Evolutionary conservation across 2,888 invertebrate species (phyloP).

Genomic region (Metalampra italica): DNA sequence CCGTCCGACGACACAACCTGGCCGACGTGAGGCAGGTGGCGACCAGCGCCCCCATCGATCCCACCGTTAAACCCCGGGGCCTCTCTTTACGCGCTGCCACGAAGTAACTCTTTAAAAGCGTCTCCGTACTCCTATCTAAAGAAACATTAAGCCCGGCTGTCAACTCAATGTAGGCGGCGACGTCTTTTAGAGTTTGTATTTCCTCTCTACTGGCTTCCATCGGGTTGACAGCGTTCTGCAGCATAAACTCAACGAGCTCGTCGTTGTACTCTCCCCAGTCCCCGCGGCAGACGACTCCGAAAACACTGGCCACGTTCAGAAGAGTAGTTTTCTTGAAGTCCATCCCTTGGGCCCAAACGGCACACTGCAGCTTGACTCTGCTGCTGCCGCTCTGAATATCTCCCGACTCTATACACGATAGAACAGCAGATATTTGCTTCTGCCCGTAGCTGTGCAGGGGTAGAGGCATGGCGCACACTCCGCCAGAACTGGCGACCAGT

Average conservation of each 20-base stretch:
- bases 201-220: conserved; percentile 34
- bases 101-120: conserved; percentile 53
- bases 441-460: conserved; percentile 57
- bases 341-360: conserved; percentile 64
- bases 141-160: conserved; percentile 49
- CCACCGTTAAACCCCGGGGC: conserved; percentile 44
- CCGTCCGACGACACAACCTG: conserved; percentile 49
- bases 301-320: conserved; percentile 54
- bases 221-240: conserved; percentile 43
- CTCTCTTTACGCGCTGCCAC: conserved; percentile 56
- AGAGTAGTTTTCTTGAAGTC: conserved; percentile 56
- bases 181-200: conserved; percentile 38
- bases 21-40: conserved; percentile 52
- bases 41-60: conserved; percentile 52
- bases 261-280: conserved; percentile 53
- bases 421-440: conserved; percentile 42
- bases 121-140: conserved; percentile 42
- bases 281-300: conserved; percentile 56
- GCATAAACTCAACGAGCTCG: conserved; percentile 49
- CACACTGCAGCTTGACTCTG: conserved; percentile 41
- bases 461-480: conserved; percentile 53
- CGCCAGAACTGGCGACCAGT: conserved; percentile 50
- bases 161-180: conserved; percentile 47
- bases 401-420: conserved; percentile 53
- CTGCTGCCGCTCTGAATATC: conserved; percentile 37